A percentile compares a stretch with the other conserved stretches of the same genome.
Conservation (phyloP, 2,113 vertebrate species). For the Proteles cristata region DNA sequence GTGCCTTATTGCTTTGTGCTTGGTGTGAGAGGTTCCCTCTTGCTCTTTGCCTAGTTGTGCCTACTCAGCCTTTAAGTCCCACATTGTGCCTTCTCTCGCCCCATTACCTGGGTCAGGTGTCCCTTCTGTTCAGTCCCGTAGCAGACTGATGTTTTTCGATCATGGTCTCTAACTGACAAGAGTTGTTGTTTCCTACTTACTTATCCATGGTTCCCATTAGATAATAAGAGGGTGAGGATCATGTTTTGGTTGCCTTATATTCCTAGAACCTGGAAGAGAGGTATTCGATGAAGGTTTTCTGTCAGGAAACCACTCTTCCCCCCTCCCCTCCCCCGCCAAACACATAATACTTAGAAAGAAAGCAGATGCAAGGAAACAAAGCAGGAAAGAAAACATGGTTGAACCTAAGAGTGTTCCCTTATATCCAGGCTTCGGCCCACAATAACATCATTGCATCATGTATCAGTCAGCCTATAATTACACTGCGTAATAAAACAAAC, state of each 20-base stretch:
- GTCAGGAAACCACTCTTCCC: not conserved
- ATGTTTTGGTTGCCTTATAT: not conserved
- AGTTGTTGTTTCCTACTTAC: not conserved
- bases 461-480: not conserved
- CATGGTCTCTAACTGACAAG: not conserved
- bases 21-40: rapidly evolving
- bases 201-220: not conserved
- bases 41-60: rapidly evolving
- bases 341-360: not conserved
- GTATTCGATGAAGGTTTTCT: not conserved
- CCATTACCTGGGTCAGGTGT: not conserved
- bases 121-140: not conserved
- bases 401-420: not conserved
- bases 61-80: not conserved
- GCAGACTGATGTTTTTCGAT: not conserved
- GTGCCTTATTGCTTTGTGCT: rapidly evolving
- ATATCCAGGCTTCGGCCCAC: not conserved
- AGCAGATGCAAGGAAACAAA: not conserved
- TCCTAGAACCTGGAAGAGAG: not conserved
- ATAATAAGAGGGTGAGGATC: not conserved
- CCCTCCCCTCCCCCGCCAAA: not conserved
- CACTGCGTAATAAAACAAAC: not conserved
- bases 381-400: not conserved
- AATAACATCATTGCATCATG: not conserved
- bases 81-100: not conserved